A percentile compares a stretch with the other conserved stretches of the same genome.
Evolutionary conservation across 2,888 invertebrate species (phyloP).

Genomic region (Cheilosia impressa): DNA sequence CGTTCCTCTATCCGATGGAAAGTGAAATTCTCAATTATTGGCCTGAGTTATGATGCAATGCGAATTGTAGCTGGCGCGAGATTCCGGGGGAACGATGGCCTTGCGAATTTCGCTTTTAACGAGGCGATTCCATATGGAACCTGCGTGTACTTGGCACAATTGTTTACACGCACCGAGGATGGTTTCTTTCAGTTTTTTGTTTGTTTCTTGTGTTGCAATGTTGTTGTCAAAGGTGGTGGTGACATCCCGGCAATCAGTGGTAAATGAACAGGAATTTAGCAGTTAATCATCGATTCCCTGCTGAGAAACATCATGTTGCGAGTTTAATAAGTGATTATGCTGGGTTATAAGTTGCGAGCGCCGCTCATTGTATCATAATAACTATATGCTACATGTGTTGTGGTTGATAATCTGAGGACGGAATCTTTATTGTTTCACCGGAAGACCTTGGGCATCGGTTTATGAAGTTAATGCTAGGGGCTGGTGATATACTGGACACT

Average conservation of each 20-base stretch:
- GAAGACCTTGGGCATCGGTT: not conserved
- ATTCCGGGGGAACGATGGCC: slow-evolving; percentile 50
- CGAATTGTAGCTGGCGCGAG: not conserved
- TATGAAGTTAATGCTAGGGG: not conserved
- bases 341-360: slow-evolving; percentile 51
- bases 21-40: slow-evolving; percentile 74
- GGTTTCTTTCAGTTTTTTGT: not conserved
- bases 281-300: slow-evolving; percentile 62
- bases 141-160: slow-evolving; percentile 58
- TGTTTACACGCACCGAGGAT: slow-evolving; percentile 27
- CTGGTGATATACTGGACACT: not conserved
- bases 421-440: not conserved
- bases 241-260: slow-evolving; percentile 54
- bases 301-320: slow-evolving; percentile 59
- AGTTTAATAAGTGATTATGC: slow-evolving; percentile 54
- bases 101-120: slow-evolving; percentile 62
- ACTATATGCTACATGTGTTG: not conserved
- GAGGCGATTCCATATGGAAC: slow-evolving; percentile 31
- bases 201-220: slow-evolving; percentile 1
- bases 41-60: slow-evolving; percentile 70
- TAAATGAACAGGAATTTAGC: slow-evolving; percentile 60
- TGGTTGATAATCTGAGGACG: not conserved
- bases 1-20: slow-evolving; percentile 47
- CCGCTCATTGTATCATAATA: not conserved
- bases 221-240: slow-evolving; percentile 51